Conservation (phyloP, 2,888 invertebrate species). For the Kuschelorhynchus macadamiae region DNA sequence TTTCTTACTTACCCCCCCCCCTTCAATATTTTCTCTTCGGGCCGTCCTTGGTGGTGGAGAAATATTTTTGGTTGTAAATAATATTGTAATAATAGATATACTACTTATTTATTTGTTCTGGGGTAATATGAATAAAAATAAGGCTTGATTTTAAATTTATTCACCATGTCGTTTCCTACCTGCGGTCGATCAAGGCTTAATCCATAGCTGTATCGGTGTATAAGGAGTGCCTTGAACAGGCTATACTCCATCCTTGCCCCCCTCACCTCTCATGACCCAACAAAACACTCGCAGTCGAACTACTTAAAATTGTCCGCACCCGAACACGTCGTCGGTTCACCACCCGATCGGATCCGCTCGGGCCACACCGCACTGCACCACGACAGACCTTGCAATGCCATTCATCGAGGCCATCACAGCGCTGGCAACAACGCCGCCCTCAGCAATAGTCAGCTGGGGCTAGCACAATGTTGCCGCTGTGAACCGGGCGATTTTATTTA, state of each 20-base stretch:
- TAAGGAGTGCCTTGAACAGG: slow-evolving; percentile 68
- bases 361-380: slow-evolving; percentile 68
- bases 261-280: slow-evolving; percentile 23
- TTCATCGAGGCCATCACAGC: slow-evolving; percentile 79
- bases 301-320: slow-evolving; percentile 42
- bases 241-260: slow-evolving; percentile 65
- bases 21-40: too few species aligned
- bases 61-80: too few species aligned
- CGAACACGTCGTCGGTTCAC: slow-evolving; percentile 26
- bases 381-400: slow-evolving; percentile 73
- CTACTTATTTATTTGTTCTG: too few species aligned
- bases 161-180: slow-evolving; percentile 56
- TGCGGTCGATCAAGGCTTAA: slow-evolving; percentile 61
- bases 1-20: too few species aligned
- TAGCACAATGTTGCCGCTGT: slow-evolving; percentile 53
- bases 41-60: too few species aligned
- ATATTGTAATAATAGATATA: too few species aligned
- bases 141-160: too few species aligned
- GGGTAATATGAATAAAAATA: too few species aligned
- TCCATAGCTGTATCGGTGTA: slow-evolving; percentile 62
- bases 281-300: slow-evolving; percentile 17
- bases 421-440: slow-evolving; percentile 67
- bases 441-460: slow-evolving; percentile 66
- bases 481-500: too few species aligned
- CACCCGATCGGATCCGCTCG: slow-evolving; percentile 25